A percentile compares a stretch with the other conserved stretches of the same genome.
Evolutionary conservation across 2,797 vertebrate genomes (phyloP).

Genomic region (Cichlasoma orientale): DNA sequence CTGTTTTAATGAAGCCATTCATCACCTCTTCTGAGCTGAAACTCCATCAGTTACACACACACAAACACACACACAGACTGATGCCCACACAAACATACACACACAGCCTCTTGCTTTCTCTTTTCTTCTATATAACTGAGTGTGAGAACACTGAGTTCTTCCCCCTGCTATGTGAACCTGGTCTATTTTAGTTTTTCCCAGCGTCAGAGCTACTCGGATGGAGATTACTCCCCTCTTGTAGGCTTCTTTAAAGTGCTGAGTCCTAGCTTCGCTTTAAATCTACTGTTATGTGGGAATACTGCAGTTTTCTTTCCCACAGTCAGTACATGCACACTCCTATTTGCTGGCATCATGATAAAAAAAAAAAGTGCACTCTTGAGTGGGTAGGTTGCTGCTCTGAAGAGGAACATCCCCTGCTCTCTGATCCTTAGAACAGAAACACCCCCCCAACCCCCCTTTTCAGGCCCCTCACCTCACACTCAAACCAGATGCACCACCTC

Average conservation of each 20-base stretch:
- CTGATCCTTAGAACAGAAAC: slow-evolving; percentile 17
- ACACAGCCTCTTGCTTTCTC: slow-evolving; percentile 37
- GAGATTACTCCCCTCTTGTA: slow-evolving; percentile 23
- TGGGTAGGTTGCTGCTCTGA: background rate
- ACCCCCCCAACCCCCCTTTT: background rate
- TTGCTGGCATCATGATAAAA: background rate
- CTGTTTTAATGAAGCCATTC: slow-evolving; percentile 86
- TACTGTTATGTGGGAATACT: slow-evolving; percentile 31
- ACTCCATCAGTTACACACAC: slow-evolving; percentile 50
- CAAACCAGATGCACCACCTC: slow-evolving; percentile 43
- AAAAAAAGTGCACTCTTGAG: background rate
- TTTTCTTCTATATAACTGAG: slow-evolving; percentile 35
- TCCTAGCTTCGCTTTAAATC: slow-evolving; percentile 46
- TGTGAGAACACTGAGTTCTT: slow-evolving; percentile 67
- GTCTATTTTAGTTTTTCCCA: slow-evolving; percentile 64
- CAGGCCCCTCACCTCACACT: slow-evolving; percentile 35
- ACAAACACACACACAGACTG: slow-evolving; percentile 21
- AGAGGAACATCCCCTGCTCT: slow-evolving; percentile 21
- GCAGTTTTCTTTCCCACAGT: slow-evolving; percentile 44
- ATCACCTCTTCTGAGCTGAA: slow-evolving; percentile 76
- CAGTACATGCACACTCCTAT: background rate
- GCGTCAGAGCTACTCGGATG: slow-evolving; percentile 48
- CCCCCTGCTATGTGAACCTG: slow-evolving; percentile 59
- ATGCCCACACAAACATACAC: slow-evolving; percentile 18
- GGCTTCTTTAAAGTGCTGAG: slow-evolving; percentile 55